phyloP scores from a whole-genome alignment of 2,888 invertebrate genomes.

The Mimachlamys varia region DNA sequence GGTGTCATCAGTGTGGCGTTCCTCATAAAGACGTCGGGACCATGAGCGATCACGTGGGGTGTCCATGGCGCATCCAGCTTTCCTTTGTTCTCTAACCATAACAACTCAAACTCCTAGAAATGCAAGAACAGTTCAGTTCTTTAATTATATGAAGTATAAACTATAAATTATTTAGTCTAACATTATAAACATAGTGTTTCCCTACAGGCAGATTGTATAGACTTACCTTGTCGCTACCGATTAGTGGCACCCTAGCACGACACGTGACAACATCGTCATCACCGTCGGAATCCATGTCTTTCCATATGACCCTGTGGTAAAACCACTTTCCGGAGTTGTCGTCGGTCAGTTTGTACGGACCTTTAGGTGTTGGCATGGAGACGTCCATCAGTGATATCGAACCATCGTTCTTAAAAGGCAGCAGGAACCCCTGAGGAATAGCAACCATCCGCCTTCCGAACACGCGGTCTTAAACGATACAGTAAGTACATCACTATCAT shows the following conservation, averaged over 20 bases:
- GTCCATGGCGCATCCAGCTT: constrained; percentile 61
- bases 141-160: too few species aligned
- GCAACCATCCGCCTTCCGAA: constrained; percentile 58
- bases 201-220: too few species aligned
- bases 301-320: constrained; percentile 68
- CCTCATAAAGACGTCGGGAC: constrained; percentile 66
- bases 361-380: constrained; percentile 46
- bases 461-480: constrained; percentile 51
- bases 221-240: constrained; percentile 41
- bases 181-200: too few species aligned
- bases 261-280: constrained; percentile 66
- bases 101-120: constrained; percentile 53
- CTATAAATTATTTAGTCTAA: too few species aligned
- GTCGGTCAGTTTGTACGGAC: constrained; percentile 55
- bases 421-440: constrained; percentile 67
- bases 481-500: too few species aligned
- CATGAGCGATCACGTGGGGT: constrained; percentile 62
- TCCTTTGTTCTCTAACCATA: constrained; percentile 72
- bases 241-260: constrained; percentile 60
- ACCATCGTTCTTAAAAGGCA: constrained; percentile 63
- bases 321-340: constrained; percentile 62
- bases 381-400: constrained; percentile 57
- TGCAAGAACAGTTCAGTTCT: too few species aligned
- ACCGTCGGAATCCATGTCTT: constrained; percentile 69
- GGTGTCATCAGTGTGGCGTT: constrained; percentile 58